Conservation (phyloP, 2,113 vertebrate species). For the Osmerus mordax region DNA sequence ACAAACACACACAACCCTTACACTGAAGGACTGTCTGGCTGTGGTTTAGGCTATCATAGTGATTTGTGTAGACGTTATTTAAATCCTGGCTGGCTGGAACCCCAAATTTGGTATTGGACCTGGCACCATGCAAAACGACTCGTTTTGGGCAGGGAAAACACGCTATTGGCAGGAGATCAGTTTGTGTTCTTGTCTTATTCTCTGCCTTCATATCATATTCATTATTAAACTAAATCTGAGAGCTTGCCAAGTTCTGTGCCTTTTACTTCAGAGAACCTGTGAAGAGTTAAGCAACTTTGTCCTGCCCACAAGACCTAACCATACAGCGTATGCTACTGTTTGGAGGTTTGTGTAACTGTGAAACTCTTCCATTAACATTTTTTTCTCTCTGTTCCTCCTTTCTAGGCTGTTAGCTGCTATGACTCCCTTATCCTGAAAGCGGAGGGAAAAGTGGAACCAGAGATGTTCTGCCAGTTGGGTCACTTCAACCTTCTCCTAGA, state of each 20-base stretch:
- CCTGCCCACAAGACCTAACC: background rate
- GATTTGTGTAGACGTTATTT: conserved; percentile 46
- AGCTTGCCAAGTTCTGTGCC: background rate
- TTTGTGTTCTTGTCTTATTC: background rate
- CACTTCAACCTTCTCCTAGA: conserved; percentile 99
- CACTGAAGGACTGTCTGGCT: background rate
- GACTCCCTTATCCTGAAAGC: conserved; percentile 95
- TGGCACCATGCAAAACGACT: conserved; percentile 37
- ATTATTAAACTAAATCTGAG: background rate
- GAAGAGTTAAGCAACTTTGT: background rate
- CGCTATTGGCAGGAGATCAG: background rate
- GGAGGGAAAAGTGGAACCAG: conserved; percentile 97
- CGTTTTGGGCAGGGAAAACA: background rate
- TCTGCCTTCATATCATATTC: background rate
- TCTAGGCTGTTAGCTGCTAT: conserved; percentile 92
- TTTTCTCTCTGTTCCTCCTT: conserved; percentile 13
- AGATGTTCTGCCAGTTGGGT: conserved; percentile 98
- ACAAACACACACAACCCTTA: background rate
- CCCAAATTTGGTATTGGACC: conserved; percentile 28
- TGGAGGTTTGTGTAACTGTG: background rate
- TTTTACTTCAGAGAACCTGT: background rate
- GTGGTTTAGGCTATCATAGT: background rate
- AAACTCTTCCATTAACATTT: conserved; percentile 52
- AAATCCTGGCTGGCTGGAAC: conserved; percentile 18
- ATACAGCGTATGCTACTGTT: background rate